These are phyloP conservation scores for Falco biarmicus DNA, from an alignment of 2,797 vertebrate species.

Conservation along the genomic window DNA sequence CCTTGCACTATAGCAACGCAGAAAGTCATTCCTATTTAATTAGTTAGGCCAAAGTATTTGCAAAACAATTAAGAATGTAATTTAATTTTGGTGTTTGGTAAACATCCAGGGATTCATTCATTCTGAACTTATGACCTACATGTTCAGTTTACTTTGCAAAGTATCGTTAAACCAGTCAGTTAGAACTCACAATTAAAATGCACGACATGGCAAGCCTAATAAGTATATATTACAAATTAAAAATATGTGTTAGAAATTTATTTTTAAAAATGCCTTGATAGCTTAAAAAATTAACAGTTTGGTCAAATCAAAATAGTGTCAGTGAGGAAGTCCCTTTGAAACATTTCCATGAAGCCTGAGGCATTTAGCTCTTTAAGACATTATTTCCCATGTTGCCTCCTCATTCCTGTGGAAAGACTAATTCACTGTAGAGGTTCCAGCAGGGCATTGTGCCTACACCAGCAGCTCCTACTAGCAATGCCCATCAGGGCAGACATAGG, in stretches of 20 bases:
- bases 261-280: not conserved
- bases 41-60: conserved; percentile 81
- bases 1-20: conserved; percentile 68
- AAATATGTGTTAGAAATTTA: conserved; percentile 6
- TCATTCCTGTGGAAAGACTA: not conserved
- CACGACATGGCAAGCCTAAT: not conserved
- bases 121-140: conserved; percentile 77
- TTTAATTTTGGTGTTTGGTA: conserved; percentile 80
- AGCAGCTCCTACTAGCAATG: not conserved
- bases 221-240: conserved; percentile 26
- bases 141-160: conserved; percentile 75
- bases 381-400: not conserved
- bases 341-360: not conserved
- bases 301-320: conserved; percentile 15
- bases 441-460: not conserved
- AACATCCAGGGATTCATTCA: conserved; percentile 82
- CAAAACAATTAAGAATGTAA: conserved; percentile 82
- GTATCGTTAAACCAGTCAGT: conserved; percentile 74
- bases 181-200: conserved; percentile 72
- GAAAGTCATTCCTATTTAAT: conserved; percentile 82
- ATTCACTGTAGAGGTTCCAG: not conserved
- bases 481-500: not conserved
- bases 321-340: not conserved
- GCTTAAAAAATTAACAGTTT: not conserved
- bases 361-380: not conserved